phyloP scores from a whole-genome alignment of 2,113 vertebrate species.

The Antechinus flavipes region DNA sequence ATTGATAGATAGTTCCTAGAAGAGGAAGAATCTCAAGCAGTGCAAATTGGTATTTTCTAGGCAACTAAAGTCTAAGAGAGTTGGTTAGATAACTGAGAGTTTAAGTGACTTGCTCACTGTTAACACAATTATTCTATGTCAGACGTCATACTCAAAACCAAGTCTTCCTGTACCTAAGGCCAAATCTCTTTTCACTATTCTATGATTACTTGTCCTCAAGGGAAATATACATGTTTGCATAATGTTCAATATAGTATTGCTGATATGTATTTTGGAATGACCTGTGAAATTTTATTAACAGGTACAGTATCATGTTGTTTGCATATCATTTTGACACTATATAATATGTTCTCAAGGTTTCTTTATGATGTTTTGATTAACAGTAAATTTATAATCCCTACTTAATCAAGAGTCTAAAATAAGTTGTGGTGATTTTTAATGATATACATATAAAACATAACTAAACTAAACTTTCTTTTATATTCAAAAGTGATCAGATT shows the following conservation, averaged over 20 bases:
- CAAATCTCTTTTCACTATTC: background rate
- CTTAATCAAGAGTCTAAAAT: background rate
- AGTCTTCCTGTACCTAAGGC: background rate
- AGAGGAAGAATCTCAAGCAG: background rate
- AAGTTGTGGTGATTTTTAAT: slow-evolving; percentile 43
- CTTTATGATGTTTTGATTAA: slow-evolving; percentile 42
- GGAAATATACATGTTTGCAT: background rate
- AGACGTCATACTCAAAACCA: background rate
- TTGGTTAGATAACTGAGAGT: background rate
- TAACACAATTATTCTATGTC: background rate
- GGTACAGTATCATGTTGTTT: background rate
- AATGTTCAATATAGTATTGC: background rate
- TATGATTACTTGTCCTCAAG: background rate
- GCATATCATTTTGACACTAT: slow-evolving; percentile 16
- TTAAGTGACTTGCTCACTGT: background rate
- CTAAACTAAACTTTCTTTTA: background rate
- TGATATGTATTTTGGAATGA: slow-evolving; percentile 40
- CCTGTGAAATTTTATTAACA: background rate
- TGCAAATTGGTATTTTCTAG: background rate
- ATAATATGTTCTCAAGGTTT: background rate
- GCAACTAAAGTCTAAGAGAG: background rate
- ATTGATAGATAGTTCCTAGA: background rate
- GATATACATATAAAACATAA: slow-evolving; percentile 19
- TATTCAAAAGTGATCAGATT: background rate
- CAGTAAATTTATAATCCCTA: background rate